These are phyloP conservation scores for Oreochromis mossambicus DNA, from an alignment of 2,797 vertebrate species.

Conservation along the genomic window DNA sequence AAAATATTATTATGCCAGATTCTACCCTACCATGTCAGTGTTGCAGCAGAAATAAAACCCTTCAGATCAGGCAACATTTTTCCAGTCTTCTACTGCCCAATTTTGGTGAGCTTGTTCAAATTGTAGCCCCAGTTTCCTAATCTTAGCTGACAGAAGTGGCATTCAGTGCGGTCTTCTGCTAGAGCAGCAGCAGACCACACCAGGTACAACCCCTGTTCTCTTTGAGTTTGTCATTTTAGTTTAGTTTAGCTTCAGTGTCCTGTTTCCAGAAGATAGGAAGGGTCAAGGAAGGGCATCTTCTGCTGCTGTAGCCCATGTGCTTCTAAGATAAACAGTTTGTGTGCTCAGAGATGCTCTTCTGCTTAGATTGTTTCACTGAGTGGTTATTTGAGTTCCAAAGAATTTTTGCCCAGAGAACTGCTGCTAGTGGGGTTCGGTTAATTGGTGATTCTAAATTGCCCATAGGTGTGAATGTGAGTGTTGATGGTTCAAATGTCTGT, in stretches of 20 bases:
- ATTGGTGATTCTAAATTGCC: background rate
- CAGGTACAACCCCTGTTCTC: background rate
- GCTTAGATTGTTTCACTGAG: background rate
- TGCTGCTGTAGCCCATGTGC: background rate
- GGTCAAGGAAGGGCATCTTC: background rate
- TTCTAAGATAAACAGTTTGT: background rate
- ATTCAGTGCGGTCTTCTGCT: background rate
- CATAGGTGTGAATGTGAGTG: background rate
- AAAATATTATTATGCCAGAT: background rate
- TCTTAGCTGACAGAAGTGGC: background rate
- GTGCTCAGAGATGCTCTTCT: background rate
- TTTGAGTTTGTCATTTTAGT: background rate
- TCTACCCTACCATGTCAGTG: background rate
- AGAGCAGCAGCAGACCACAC: background rate
- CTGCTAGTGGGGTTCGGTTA: background rate
- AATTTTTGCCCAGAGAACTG: background rate
- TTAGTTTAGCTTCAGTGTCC: background rate
- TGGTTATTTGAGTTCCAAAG: background rate
- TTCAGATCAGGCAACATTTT: background rate
- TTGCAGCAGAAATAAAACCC: background rate
- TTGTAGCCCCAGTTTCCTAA: background rate
- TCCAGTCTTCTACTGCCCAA: background rate
- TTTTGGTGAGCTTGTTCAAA: background rate
- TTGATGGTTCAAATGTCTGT: background rate
- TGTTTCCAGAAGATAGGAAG: background rate